Evolutionary conservation across 2,113 vertebrate species (phyloP), one percentile per base, ranked within the genome.

Genomic region (Eretmochelys imbricata): DNA sequence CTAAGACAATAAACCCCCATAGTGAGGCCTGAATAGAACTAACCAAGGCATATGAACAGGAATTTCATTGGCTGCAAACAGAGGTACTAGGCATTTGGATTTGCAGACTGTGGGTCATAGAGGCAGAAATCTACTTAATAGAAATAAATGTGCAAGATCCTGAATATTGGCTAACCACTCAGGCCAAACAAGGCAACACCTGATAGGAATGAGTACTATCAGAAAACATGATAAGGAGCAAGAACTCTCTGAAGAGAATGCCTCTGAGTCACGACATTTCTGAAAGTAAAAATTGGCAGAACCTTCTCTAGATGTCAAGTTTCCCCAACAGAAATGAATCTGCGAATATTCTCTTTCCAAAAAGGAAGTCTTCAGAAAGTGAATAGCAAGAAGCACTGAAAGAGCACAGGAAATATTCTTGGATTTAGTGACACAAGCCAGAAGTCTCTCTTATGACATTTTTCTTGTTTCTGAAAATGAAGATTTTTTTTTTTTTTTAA

Each of bases 381-480:
- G 35, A 91, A 82, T 38, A 53, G 49, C 46, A 76, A 53, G 42
- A 80, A 80, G 53, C 82, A 80, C 7, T 53, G 46, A 75, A 88
- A 49, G 48, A 48, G 79, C 22, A 57, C 16, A 22, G 49, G 72
- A 83, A 83, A 79, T 31, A 22, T 80, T 17, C n/a, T 65, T 87
- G 72, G 50, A 76, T 22, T 51, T 42, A 72, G 84, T 38, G 46
- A 80, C 20, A 83, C 46, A 59, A 50, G 55, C 8, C 80, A 89
- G 82, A 90, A 92, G 65, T 17, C 54, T 85, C 46, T 25, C 11
- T 35, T 20, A 46, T 2, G 50, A 84, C 3, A 17, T 84, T 81
- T 93, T 65, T 87, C 90, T 83, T 75, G 20, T 42, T 78, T 87
- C 65, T 81, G 82, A 93, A 85, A 51, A 51, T 0, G 2, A 84